phyloP scores from a whole-genome alignment of 2,113 vertebrate genomes.

The Chionis minor region DNA sequence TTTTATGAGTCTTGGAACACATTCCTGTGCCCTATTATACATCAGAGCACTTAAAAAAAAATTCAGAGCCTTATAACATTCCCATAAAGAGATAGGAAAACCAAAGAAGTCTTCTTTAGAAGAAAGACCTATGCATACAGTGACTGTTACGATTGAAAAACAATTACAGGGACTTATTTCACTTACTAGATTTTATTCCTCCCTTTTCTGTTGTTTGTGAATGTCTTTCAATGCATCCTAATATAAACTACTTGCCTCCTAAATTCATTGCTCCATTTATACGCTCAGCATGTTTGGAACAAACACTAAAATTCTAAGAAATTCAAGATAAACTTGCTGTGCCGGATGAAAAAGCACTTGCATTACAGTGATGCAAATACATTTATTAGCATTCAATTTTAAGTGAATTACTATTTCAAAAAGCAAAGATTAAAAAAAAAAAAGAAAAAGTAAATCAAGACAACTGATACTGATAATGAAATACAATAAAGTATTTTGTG shows the following conservation, averaged over 20 bases:
- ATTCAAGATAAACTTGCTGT: background rate
- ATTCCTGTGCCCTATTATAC: conserved; percentile 43
- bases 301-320: conserved; percentile 22
- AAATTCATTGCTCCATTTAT: conserved; percentile 12
- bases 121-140: background rate
- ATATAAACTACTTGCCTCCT: background rate
- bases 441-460: background rate
- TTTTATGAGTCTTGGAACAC: conserved; percentile 58
- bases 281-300: background rate
- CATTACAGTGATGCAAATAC: background rate
- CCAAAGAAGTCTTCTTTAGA: background rate
- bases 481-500: background rate
- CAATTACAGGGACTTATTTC: background rate
- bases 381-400: background rate
- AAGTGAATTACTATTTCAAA: conserved; percentile 35
- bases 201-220: background rate
- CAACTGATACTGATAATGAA: background rate
- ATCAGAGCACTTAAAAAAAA: conserved; percentile 18
- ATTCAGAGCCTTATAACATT: background rate
- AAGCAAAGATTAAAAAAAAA: background rate
- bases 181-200: background rate
- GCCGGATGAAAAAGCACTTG: conserved; percentile 26
- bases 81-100: conserved; percentile 14
- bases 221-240: background rate
- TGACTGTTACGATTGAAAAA: background rate